phyloP scores from a whole-genome alignment of 2,797 vertebrate genomes.

The Pteronotus mesoamericanus region DNA sequence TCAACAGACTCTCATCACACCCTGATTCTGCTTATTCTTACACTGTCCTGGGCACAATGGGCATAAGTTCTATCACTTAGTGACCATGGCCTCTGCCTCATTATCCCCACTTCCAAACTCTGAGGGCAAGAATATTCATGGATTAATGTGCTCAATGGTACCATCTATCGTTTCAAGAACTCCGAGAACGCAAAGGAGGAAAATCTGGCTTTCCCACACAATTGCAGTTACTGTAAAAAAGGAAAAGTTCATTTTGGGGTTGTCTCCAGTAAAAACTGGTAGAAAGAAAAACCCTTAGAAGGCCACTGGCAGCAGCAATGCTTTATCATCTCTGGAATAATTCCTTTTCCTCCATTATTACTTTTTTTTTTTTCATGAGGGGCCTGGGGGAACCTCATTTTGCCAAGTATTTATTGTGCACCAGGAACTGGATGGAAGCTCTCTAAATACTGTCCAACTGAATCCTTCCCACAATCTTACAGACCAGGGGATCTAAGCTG shows the following conservation, averaged over 20 bases:
- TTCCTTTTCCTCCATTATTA: not conserved
- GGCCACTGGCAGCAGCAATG: not conserved
- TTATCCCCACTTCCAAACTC: not conserved
- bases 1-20: not conserved
- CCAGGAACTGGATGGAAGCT: not conserved
- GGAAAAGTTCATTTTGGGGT: not conserved
- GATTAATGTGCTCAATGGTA: not conserved
- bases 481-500: not conserved
- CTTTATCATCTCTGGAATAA: not conserved
- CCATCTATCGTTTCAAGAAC: not conserved
- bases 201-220: not conserved
- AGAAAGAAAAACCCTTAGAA: not conserved
- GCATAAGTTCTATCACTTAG: not conserved
- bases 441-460: not conserved
- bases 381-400: not conserved
- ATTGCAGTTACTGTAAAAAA: not conserved
- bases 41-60: rapidly evolving
- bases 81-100: not conserved
- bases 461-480: not conserved
- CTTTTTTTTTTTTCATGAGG: not conserved
- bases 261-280: not conserved
- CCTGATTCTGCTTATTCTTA: not conserved
- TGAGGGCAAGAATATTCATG: not conserved
- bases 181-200: not conserved
- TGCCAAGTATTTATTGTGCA: not conserved